Evolutionary conservation across 2,113 vertebrate species (phyloP).

Genomic region (Mesembrinibis cayennensis): DNA sequence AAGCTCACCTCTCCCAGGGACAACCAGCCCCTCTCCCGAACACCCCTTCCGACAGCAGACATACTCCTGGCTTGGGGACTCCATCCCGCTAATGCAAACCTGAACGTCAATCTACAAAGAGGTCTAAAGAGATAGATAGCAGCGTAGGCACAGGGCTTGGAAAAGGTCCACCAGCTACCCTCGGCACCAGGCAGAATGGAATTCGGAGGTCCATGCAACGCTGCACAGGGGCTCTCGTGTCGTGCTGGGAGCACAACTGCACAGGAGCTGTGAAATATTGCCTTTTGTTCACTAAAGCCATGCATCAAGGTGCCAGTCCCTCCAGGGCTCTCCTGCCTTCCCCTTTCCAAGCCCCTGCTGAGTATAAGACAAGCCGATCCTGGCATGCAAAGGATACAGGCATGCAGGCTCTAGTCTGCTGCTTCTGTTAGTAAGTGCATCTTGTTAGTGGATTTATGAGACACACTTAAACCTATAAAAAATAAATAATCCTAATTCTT

Average conservation of each 20-base stretch:
- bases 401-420: slow-evolving; percentile 40
- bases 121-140: slow-evolving; percentile 1
- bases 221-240: background rate
- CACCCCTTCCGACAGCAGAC: background rate
- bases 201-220: background rate
- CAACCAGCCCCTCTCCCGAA: background rate
- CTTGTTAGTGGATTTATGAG: slow-evolving; percentile 62
- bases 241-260: slow-evolving; percentile 18
- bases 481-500: slow-evolving; percentile 59
- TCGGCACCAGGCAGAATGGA: background rate
- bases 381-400: slow-evolving; percentile 40
- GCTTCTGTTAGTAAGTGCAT: slow-evolving; percentile 69
- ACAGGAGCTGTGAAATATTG: background rate
- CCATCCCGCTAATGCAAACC: background rate
- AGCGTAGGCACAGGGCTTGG: background rate
- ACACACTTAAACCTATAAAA: slow-evolving; percentile 56
- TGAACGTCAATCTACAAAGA: slow-evolving; percentile 23
- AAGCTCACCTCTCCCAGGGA: background rate
- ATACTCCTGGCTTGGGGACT: background rate
- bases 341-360: slow-evolving; percentile 11
- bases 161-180: background rate
- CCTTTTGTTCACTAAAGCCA: slow-evolving; percentile 49
- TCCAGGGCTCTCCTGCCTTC: background rate
- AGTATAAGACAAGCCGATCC: slow-evolving; percentile 39
- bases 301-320: slow-evolving; percentile 20